A percentile compares a stretch with the other conserved stretches of the same genome.
phyloP scores from a whole-genome alignment of 2,797 vertebrate genomes.

The Peromyscus attwateri region DNA sequence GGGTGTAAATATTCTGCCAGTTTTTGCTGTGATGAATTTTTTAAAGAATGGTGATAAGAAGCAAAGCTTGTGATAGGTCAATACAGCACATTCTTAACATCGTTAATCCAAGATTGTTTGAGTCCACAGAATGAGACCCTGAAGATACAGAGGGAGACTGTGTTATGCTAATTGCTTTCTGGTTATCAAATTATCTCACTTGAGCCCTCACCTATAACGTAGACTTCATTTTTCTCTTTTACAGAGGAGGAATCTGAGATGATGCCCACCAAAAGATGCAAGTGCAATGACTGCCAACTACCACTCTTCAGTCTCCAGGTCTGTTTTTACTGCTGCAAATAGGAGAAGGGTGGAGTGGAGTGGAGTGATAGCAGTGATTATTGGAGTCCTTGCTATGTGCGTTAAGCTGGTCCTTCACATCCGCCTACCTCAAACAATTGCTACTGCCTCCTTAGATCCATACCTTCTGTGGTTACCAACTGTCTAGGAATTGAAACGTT shows the following conservation, averaged over 20 bases:
- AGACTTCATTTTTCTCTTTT: slow-evolving; percentile 22
- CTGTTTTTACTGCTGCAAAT: neutral
- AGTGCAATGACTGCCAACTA: neutral
- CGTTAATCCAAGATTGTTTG: neutral
- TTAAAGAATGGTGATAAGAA: neutral
- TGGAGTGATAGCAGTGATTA: neutral
- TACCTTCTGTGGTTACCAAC: neutral
- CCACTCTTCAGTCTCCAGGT: neutral
- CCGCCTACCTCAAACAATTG: neutral
- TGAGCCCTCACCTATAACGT: neutral
- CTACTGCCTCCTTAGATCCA: neutral
- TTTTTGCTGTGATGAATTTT: neutral
- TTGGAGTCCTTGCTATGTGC: neutral
- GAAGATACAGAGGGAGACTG: neutral
- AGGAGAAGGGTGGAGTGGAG: neutral
- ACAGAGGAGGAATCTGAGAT: neutral
- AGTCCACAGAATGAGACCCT: neutral
- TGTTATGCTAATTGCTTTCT: neutral
- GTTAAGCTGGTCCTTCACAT: neutral
- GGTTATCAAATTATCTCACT: neutral
- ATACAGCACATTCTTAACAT: neutral
- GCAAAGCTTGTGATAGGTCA: neutral
- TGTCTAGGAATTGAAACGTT: slow-evolving; percentile 46
- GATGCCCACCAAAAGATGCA: neutral
- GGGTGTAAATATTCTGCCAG: neutral